Conservation (phyloP, 1,140 invertebrate species). For the Dufourea novaeangliae region DNA sequence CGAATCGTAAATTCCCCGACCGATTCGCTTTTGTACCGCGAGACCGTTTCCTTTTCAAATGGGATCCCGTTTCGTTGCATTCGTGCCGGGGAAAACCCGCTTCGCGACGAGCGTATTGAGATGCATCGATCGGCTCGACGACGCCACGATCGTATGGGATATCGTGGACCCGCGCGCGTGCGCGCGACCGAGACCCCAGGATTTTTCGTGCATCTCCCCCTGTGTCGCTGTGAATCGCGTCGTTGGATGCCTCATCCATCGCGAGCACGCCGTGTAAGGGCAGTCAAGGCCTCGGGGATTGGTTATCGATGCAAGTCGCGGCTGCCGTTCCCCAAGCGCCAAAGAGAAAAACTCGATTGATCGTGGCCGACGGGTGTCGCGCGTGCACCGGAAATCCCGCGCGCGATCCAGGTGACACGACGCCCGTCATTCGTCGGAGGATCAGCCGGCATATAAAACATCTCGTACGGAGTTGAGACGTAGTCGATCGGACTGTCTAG, state of each 20-base stretch:
- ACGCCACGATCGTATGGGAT: neutral
- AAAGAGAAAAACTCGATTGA: slow-evolving; percentile 59
- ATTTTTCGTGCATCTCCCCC: slow-evolving; percentile 34
- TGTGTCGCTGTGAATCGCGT: slow-evolving; percentile 32
- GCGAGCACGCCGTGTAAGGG: slow-evolving; percentile 27
- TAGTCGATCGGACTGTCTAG: neutral
- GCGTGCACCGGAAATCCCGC: slow-evolving; percentile 58
- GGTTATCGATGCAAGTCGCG: slow-evolving; percentile 63
- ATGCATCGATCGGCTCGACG: neutral
- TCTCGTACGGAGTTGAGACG: neutral
- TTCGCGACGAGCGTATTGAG: neutral
- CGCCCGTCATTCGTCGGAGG: slow-evolving; percentile 28
- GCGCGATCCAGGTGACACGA: slow-evolving; percentile 47
- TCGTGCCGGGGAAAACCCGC: neutral
- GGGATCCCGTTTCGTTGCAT: neutral
- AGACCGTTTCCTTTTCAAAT: neutral
- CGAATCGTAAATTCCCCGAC: neutral
- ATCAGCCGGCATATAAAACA: slow-evolving; percentile 34
- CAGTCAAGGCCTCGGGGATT: slow-evolving; percentile 36
- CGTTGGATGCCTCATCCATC: slow-evolving; percentile 32
- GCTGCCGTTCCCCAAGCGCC: slow-evolving; percentile 27
- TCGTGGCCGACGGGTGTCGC: slow-evolving; percentile 33
- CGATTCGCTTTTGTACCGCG: neutral
- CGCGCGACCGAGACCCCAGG: neutral
- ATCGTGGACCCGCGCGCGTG: too few relatives aligned